Evolutionary conservation across 2,888 invertebrate species (phyloP).

Genomic region (Coelinius sp.): DNA sequence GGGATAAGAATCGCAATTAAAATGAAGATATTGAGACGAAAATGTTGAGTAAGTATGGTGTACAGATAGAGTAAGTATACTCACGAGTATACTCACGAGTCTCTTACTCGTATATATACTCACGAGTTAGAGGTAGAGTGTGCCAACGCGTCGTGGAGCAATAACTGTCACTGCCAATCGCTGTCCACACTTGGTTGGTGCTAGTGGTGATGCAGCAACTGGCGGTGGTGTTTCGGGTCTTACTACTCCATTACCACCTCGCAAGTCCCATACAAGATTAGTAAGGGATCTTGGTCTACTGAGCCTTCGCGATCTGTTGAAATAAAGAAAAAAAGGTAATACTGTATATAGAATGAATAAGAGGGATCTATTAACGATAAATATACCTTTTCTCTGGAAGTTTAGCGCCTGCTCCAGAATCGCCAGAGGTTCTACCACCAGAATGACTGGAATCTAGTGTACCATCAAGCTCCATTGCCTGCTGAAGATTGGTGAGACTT

Average conservation of each 20-base stretch:
- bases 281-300: conserved; percentile 89
- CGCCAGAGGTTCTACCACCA: conserved; percentile 88
- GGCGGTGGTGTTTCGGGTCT: conserved; percentile 67
- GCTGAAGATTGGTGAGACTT: conserved; percentile 79
- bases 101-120: no score
- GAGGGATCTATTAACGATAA: neutral
- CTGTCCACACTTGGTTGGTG: conserved; percentile 72
- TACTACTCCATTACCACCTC: conserved; percentile 65
- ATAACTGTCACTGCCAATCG: conserved; percentile 71
- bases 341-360: neutral
- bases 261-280: conserved; percentile 86
- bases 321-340: neutral
- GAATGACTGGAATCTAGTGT: conserved; percentile 93
- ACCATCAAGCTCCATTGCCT: conserved; percentile 81
- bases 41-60: neutral
- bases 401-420: conserved; percentile 84
- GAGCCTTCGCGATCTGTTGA: conserved; percentile 77
- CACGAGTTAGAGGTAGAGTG: conserved; percentile 72
- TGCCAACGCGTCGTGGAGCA: conserved; percentile 70
- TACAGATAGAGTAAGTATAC: no score
- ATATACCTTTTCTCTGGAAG: conserved; percentile 82
- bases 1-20: conserved; percentile 6
- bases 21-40: neutral
- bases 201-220: conserved; percentile 68
- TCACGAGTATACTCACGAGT: no score